These are phyloP conservation scores for Carapus acus DNA, from an alignment of 2,797 vertebrate species.

Conservation along the genomic window DNA sequence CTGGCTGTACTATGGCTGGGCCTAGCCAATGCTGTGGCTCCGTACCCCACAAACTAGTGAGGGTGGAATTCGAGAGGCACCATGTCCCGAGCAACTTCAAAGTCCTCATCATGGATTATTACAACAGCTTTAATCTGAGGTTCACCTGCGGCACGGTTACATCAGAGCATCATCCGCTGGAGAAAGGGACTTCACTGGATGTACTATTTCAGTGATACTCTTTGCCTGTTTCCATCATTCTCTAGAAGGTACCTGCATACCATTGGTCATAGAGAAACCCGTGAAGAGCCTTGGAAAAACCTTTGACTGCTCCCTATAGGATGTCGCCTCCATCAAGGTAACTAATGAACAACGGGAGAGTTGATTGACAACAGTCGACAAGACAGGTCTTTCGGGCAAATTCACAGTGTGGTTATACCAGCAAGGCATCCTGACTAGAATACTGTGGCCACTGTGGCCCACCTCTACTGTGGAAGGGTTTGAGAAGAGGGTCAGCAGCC, in stretches of 20 bases:
- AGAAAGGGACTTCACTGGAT: not conserved
- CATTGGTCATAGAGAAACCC: not conserved
- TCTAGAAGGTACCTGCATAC: too few species aligned
- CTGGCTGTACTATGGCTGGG: too few species aligned
- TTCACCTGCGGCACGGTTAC: not conserved
- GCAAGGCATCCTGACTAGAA: too few species aligned
- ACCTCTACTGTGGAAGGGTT: too few species aligned
- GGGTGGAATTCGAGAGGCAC: not conserved
- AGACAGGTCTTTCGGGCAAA: too few species aligned
- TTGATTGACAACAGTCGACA: too few species aligned
- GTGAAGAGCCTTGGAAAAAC: not conserved
- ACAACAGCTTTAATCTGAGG: not conserved
- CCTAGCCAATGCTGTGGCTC: too few species aligned
- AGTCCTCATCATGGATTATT: constrained; percentile 1
- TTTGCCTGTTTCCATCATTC: too few species aligned
- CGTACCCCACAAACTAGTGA: too few species aligned
- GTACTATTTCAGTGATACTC: not conserved
- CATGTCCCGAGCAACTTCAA: not conserved
- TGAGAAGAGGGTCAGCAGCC: too few species aligned
- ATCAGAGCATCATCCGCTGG: not conserved
- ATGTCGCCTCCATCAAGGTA: not conserved
- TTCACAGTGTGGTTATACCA: too few species aligned
- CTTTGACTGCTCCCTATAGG: not conserved
- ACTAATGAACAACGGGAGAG: not conserved
- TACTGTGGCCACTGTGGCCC: too few species aligned